These are phyloP conservation scores for Oncorhynchus keta DNA, from an alignment of 2,113 vertebrate species.

Conservation along the genomic window DNA sequence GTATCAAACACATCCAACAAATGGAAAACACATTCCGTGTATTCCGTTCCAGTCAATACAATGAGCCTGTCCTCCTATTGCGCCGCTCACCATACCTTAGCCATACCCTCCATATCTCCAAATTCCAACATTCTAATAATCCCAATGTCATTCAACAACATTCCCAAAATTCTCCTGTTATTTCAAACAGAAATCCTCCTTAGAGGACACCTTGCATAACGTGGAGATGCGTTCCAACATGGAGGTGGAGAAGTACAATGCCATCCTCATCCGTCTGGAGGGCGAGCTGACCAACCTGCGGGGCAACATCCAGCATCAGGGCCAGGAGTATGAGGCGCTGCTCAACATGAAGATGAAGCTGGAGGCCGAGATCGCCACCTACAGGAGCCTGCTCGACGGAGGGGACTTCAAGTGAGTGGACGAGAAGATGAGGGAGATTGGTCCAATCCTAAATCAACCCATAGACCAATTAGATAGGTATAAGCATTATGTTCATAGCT, in stretches of 20 bases:
- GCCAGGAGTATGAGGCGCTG: slow-evolving; percentile 83
- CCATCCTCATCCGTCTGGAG: slow-evolving; percentile 72
- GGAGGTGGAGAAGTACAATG: slow-evolving; percentile 82
- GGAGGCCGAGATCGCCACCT: slow-evolving; percentile 87
- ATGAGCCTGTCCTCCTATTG: no score
- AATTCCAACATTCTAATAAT: no score
- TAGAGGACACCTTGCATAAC: slow-evolving; percentile 83
- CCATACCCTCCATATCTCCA: no score
- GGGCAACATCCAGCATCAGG: slow-evolving; percentile 81
- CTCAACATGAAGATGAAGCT: slow-evolving; percentile 90
- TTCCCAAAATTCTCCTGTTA: slow-evolving; percentile 4
- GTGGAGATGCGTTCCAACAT: slow-evolving; percentile 76
- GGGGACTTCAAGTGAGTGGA: slow-evolving; percentile 82
- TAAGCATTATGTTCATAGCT: no score
- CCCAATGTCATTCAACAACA: background rate
- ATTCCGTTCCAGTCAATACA: no score
- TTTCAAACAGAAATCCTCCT: slow-evolving; percentile 73
- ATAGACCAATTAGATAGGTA: no score
- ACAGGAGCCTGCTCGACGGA: slow-evolving; percentile 86
- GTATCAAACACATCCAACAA: no score
- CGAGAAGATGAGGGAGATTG: no score
- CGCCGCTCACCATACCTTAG: no score
- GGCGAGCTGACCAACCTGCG: slow-evolving; percentile 80
- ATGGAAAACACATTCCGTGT: no score
- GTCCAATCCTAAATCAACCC: no score